Percentiles rank a stretch among this genome's conserved stretches.
Evolutionary conservation across 2,113 vertebrate species (phyloP).

Genomic region (Etia nguti): DNA sequence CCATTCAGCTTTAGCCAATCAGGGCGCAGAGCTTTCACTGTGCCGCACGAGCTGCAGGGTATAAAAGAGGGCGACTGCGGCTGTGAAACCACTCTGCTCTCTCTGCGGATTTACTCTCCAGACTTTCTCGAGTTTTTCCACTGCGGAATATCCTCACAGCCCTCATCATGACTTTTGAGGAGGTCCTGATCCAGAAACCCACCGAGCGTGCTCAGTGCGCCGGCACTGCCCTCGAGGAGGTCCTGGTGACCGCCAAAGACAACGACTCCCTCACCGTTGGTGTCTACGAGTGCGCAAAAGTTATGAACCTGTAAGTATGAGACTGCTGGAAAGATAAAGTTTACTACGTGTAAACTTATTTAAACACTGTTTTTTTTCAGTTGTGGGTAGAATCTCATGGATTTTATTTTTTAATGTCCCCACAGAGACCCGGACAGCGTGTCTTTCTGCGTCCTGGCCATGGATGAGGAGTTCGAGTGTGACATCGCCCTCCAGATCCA

Average conservation of each 20-base stretch:
- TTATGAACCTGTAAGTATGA: conserved; percentile 93
- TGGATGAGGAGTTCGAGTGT: conserved; percentile 66
- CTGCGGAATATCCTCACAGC: conserved; percentile 32
- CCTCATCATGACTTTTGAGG: conserved; percentile 75
- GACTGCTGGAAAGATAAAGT: background rate
- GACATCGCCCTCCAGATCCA: conserved; percentile 77
- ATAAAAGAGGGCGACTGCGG: conserved; percentile 43
- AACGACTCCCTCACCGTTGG: conserved; percentile 89
- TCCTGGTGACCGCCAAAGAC: conserved; percentile 83
- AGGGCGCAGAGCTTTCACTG: conserved; percentile 43
- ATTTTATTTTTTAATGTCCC: too few species aligned
- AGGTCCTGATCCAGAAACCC: conserved; percentile 52
- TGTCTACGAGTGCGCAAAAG: conserved; percentile 94
- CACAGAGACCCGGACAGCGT: conserved; percentile 74
- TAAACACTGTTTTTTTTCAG: too few species aligned
- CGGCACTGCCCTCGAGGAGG: conserved; percentile 83
- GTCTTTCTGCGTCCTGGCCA: conserved; percentile 70
- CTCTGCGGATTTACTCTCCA: conserved; percentile 10
- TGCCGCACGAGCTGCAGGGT: conserved; percentile 43
- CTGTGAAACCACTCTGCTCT: conserved; percentile 1
- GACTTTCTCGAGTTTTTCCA: background rate
- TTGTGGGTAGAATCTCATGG: too few species aligned
- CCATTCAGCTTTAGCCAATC: conserved; percentile 65
- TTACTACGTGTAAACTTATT: background rate
- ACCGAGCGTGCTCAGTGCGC: conserved; percentile 75